Evolutionary conservation across 35 echinoderm and acorn worm species (phyloP), one percentile per base, ranked within the genome.

Genomic region (Ophioderma brevispina): DNA sequence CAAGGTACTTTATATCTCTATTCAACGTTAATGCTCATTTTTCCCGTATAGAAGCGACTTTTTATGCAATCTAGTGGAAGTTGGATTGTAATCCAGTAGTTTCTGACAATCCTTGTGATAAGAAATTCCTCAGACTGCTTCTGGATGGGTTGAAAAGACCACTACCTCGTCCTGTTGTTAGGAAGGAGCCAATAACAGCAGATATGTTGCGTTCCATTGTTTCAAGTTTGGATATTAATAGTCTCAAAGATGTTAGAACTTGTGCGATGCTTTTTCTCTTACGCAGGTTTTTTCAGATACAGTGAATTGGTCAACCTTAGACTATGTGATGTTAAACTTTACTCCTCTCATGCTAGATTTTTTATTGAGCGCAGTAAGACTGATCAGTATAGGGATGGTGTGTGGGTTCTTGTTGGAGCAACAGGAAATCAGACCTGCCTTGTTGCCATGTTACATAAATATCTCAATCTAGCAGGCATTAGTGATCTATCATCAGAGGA

Each of bases 311-410:
- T 33, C 19, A 83, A 83, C 32, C 23, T 83, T 23, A 83, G 33
- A 33, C n/a, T 43, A 28, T 83, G 38, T 46, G 81, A 83, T 55
- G 31, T 83, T 21, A 25, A 83, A 28, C 28, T 83, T 13, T 46
- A 52, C 33, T 25, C 38, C 13, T 83, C 40, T n/a, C 33, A 78
- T n/a, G 31, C 80, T 40, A 34, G 42, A 56, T 35, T 38, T 36
- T 38, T 89, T 81, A 13, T 64, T 32, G 15, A n/a, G 39, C 80
- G 63, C 23, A 89, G 49, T 31, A 81, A 89, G 36, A 89, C 87
- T 21, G 87, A 89, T 39, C 49, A 89, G 52, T 55, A 59, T 64
- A 21, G 77, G 25, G 77, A 81, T 36, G 87, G 87, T 4, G 39
- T 78, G 0, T 89, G 87, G 87, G 87, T 89, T 1, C 10, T 79